A percentile compares a stretch with the other conserved stretches of the same genome.
Conservation (phyloP, 1,140 invertebrate species). For the Eueides isabella region DNA sequence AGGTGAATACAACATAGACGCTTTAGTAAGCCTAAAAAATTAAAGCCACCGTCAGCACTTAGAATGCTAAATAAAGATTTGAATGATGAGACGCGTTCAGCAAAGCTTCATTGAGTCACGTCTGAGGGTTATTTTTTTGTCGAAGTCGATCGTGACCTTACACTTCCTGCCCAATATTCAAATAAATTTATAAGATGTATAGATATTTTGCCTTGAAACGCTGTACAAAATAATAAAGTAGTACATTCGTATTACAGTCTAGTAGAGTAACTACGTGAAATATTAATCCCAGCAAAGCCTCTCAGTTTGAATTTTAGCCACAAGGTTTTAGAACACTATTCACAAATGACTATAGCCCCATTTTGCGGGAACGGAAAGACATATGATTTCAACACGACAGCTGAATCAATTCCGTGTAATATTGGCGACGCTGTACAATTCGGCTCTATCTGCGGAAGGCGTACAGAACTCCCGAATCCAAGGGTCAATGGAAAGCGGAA, state of each 20-base stretch:
- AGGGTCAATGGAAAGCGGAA: constrained; percentile 65
- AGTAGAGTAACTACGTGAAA: not conserved
- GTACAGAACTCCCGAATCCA: constrained; percentile 46
- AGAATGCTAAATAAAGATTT: constrained; percentile 79
- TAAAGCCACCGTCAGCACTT: constrained; percentile 73
- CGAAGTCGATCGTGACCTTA: constrained; percentile 50
- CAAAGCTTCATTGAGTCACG: constrained; percentile 62
- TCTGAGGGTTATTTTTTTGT: constrained; percentile 57
- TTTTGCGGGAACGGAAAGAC: constrained; percentile 35
- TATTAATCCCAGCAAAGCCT: constrained; percentile 1
- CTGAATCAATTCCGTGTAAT: constrained; percentile 44
- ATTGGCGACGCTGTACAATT: constrained; percentile 59
- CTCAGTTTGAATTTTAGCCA: not conserved
- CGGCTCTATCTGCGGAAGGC: constrained; percentile 54
- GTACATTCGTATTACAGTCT: not conserved
- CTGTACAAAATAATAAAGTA: constrained; percentile 1
- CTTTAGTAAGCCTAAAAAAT: constrained; percentile 75
- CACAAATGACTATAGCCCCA: constrained; percentile 27
- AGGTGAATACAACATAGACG: constrained; percentile 73
- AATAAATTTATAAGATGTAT: constrained; percentile 1
- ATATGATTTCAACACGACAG: constrained; percentile 36
- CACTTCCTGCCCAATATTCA: constrained; percentile 16
- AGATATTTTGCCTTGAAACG: not conserved
- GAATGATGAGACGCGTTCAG: constrained; percentile 63
- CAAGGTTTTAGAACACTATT: constrained; percentile 15